phyloP scores from a whole-genome alignment of 2,888 invertebrate genomes.

The Dorcus parallelipipedus region DNA sequence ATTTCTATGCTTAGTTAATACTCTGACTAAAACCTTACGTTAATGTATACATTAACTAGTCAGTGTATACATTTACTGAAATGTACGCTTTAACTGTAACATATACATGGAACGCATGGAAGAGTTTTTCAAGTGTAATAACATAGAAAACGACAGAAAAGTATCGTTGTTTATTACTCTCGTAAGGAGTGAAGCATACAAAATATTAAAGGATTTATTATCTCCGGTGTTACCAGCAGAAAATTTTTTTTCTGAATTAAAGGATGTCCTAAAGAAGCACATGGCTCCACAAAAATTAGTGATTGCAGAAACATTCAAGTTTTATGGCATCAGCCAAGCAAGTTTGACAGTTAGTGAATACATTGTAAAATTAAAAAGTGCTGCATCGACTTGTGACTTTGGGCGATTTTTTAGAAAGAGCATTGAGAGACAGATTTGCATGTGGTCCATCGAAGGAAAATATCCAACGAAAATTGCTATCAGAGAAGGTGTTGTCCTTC shows the following conservation, averaged over 20 bases:
- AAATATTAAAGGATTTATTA: constrained; percentile 21
- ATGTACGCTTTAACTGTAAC: no score
- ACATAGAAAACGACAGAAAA: constrained; percentile 20
- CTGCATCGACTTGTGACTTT: constrained; percentile 29
- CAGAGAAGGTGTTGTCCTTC: not conserved
- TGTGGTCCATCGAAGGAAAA: not conserved
- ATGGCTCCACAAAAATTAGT: constrained; percentile 24
- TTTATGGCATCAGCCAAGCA: constrained; percentile 28
- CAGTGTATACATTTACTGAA: no score
- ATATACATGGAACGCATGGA: constrained; percentile 24
- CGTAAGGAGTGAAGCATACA: constrained; percentile 27
- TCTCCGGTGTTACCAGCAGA: constrained; percentile 18
- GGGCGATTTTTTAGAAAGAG: constrained; percentile 27
- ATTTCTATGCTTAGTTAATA: no score
- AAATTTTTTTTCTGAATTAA: constrained; percentile 22
- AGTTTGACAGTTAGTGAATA: constrained; percentile 16
- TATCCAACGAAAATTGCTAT: not conserved
- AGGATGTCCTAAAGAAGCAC: constrained; percentile 16
- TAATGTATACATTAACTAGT: no score
- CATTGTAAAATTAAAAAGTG: constrained; percentile 23
- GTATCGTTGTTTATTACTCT: constrained; percentile 27
- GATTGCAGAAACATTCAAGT: constrained; percentile 30
- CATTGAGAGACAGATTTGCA: not conserved
- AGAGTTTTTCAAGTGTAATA: constrained; percentile 26
- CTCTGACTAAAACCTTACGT: no score